These are phyloP conservation scores for Diadophis punctatus DNA, from an alignment of 2,113 vertebrate species.

Conservation along the genomic window DNA sequence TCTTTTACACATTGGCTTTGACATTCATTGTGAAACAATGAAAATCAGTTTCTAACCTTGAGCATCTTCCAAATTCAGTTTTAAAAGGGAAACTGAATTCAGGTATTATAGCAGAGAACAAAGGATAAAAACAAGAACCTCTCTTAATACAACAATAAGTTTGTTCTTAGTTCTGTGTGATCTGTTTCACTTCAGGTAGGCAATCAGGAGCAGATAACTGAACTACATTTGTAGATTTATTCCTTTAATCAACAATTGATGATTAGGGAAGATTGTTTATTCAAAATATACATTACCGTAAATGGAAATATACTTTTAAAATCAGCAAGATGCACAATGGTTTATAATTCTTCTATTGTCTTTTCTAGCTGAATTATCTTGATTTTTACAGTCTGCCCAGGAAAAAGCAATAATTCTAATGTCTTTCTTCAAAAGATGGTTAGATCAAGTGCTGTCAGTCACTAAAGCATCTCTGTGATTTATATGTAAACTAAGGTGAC, in stretches of 20 bases:
- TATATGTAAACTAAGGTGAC: no score
- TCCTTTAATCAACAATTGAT: neutral
- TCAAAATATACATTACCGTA: neutral
- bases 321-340: neutral
- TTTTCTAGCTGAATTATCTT: conserved; percentile 1
- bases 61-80: neutral
- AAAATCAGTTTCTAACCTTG: neutral
- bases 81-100: neutral
- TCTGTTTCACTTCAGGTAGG: neutral
- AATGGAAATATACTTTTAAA: neutral
- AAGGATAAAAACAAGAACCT: neutral
- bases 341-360: conserved; percentile 1
- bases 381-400: conserved; percentile 23
- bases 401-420: conserved; percentile 21
- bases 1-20: neutral
- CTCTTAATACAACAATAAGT: neutral
- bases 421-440: conserved; percentile 40
- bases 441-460: conserved; percentile 54
- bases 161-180: neutral
- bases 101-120: neutral
- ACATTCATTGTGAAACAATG: neutral
- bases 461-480: conserved; percentile 51
- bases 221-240: neutral
- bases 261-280: neutral
- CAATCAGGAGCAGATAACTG: neutral